phyloP scores from a whole-genome alignment of 2,113 vertebrate species.

The Antechinus stuartii region DNA sequence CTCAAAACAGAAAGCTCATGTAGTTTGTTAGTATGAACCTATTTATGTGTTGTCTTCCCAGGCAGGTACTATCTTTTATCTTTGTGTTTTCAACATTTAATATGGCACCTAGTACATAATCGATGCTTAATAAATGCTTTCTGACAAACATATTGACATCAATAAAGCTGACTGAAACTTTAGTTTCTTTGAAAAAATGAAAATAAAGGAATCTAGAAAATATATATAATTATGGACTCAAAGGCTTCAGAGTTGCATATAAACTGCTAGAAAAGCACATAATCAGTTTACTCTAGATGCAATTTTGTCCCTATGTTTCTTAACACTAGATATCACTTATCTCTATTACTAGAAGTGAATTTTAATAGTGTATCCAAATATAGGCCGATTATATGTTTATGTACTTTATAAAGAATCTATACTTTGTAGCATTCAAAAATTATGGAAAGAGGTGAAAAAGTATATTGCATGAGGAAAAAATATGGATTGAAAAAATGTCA shows the following conservation, averaged over 20 bases:
- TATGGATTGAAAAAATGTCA: not conserved
- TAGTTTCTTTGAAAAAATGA: not conserved
- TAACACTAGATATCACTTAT: not conserved
- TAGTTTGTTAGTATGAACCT: not conserved
- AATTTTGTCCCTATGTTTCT: not conserved
- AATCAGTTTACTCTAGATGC: not conserved
- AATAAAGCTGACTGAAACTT: not conserved
- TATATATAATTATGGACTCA: not conserved
- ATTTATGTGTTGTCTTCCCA: not conserved
- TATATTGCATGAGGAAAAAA: not conserved
- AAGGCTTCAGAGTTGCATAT: not conserved
- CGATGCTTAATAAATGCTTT: not conserved
- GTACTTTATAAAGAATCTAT: not conserved
- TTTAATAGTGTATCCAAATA: not conserved
- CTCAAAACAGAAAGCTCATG: not conserved
- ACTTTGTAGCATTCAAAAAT: not conserved
- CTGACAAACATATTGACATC: not conserved
- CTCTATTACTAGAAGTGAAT: not conserved
- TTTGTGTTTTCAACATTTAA: not conserved
- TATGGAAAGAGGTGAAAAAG: not conserved
- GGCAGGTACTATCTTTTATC: not conserved
- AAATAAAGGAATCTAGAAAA: not conserved
- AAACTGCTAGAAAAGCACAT: not conserved
- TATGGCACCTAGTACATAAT: not conserved
- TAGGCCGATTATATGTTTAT: not conserved